These are phyloP conservation scores for Smittia sp. DNA, from an alignment of 2,888 invertebrate species.

Conservation along the genomic window DNA sequence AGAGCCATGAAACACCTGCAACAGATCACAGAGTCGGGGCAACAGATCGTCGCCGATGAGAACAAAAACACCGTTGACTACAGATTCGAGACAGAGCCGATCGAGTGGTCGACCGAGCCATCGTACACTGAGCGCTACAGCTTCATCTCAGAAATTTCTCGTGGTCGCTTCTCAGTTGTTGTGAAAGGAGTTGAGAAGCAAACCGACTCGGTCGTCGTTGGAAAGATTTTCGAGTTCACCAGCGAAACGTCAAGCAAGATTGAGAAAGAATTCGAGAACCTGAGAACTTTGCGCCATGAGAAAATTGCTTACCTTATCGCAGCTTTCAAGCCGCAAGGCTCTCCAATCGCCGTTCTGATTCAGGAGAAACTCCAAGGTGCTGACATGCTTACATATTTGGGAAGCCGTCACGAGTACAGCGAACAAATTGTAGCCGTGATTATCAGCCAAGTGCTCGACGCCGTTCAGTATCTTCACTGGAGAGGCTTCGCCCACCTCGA, in stretches of 20 bases:
- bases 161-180: constrained; percentile 84
- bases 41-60: constrained; percentile 65
- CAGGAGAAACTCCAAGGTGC: constrained; percentile 87
- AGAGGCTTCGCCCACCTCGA: constrained; percentile 85
- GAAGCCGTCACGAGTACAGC: constrained; percentile 83
- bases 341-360: constrained; percentile 68
- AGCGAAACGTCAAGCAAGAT: constrained; percentile 65
- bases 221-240: constrained; percentile 74
- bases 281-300: constrained; percentile 81
- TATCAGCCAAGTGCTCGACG: constrained; percentile 82
- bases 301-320: constrained; percentile 74
- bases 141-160: constrained; percentile 79
- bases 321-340: constrained; percentile 67
- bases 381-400: constrained; percentile 83
- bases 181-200: constrained; percentile 76
- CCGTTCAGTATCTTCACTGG: constrained; percentile 93
- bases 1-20: constrained; percentile 82
- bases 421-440: constrained; percentile 90
- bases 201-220: constrained; percentile 73
- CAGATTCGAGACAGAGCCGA: constrained; percentile 67
- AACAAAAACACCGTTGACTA: constrained; percentile 69
- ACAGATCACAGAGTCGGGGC: constrained; percentile 79
- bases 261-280: constrained; percentile 78
- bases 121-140: constrained; percentile 74
- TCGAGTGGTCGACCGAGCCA: constrained; percentile 68